Evolutionary conservation across 1,140 invertebrate species (phyloP).

Genomic region (Andricus grossulariae): DNA sequence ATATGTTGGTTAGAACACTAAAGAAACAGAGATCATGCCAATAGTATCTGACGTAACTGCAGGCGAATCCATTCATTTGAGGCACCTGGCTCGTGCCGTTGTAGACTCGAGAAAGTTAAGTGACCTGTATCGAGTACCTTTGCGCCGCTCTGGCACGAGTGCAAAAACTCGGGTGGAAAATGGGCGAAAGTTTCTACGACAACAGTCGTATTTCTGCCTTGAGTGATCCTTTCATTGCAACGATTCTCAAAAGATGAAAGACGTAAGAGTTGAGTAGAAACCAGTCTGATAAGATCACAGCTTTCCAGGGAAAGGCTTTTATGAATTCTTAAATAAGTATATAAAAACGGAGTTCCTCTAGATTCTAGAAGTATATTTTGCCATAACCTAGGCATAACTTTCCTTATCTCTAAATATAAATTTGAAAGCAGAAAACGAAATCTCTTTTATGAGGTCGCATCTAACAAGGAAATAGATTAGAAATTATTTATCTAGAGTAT

Average conservation of each 20-base stretch:
- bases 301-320: conserved; percentile 3
- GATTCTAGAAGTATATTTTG: background rate
- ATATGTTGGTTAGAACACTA: conserved; percentile 9
- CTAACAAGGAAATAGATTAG: no score
- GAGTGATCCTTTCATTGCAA: conserved; percentile 31
- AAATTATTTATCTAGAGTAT: no score
- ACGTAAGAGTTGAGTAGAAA: conserved; percentile 23
- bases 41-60: conserved; percentile 60
- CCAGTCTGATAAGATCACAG: conserved; percentile 11
- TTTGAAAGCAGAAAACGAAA: no score
- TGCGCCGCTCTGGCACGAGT: conserved; percentile 41
- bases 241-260: conserved; percentile 19
- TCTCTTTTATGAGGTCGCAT: no score
- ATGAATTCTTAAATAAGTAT: background rate
- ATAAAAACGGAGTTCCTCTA: background rate
- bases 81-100: conserved; percentile 58
- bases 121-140: conserved; percentile 64
- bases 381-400: background rate
- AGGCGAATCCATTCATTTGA: conserved; percentile 66
- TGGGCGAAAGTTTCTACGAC: conserved; percentile 58
- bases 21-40: conserved; percentile 15
- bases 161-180: conserved; percentile 56
- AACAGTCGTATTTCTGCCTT: conserved; percentile 33
- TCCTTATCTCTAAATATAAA: no score
- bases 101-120: conserved; percentile 68